phyloP scores from a whole-genome alignment of 2,797 vertebrate species.

The Coranthus polyacanthus region DNA sequence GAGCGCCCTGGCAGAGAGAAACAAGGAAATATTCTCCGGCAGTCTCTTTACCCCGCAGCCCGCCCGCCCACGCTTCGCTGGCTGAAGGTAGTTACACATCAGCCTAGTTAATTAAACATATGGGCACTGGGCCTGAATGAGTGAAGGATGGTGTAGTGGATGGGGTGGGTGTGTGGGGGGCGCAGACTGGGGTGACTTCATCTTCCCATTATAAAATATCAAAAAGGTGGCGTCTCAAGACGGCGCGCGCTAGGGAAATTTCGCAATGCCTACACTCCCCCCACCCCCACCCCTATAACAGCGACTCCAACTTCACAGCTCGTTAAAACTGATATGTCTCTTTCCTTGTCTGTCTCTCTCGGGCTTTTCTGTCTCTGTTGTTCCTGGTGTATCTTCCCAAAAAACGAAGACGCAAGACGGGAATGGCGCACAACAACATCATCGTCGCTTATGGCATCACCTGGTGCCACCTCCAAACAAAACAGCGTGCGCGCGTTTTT shows the following conservation, averaged over 20 bases:
- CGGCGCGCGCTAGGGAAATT: conserved; percentile 42
- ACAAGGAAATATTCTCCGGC: conserved; percentile 59
- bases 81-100: conserved; percentile 80
- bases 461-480: conserved; percentile 62
- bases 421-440: conserved; percentile 45
- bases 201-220: conserved; percentile 61
- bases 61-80: conserved; percentile 75
- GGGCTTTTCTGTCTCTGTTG: conserved; percentile 5
- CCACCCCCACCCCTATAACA: conserved; percentile 8
- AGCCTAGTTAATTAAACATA: conserved; percentile 82
- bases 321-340: conserved; percentile 43
- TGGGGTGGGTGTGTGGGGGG: conserved; percentile 5
- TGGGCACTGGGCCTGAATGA: conserved; percentile 60
- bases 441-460: conserved; percentile 48
- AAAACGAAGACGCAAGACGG: conserved; percentile 24
- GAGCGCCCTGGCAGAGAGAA: conserved; percentile 49
- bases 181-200: conserved; percentile 66
- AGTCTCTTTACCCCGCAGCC: conserved; percentile 69
- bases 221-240: conserved; percentile 43
- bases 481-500: conserved; percentile 38
- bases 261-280: conserved; percentile 20
- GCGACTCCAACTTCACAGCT: conserved; percentile 61
- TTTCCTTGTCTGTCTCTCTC: conserved; percentile 17
- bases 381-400: conserved; percentile 13
- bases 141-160: conserved; percentile 14